These are phyloP conservation scores for Pavo muticus DNA, from an alignment of 2,113 vertebrate genomes.

Conservation along the genomic window DNA sequence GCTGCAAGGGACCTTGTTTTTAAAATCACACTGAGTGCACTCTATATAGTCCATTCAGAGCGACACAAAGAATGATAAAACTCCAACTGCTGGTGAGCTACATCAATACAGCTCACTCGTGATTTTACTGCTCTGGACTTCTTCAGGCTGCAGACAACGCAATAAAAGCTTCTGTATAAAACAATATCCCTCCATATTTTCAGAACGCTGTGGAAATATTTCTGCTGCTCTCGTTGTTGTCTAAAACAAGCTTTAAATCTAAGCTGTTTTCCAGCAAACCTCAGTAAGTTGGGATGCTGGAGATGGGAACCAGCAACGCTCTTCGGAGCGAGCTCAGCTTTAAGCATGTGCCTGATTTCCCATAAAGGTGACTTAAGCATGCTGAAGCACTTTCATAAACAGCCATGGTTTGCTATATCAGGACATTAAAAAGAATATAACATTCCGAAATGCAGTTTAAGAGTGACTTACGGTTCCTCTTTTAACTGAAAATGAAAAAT, in stretches of 20 bases:
- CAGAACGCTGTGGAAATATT: conserved; percentile 2
- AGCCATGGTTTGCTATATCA: neutral
- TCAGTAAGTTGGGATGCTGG: neutral
- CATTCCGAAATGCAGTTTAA: neutral
- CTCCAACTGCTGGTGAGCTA: neutral
- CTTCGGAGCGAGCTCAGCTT: neutral
- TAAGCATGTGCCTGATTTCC: neutral
- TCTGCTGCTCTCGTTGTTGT: neutral
- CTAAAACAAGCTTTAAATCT: neutral
- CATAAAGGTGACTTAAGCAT: conserved; percentile 26
- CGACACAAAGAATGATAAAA: conserved; percentile 15
- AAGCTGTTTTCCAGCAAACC: neutral
- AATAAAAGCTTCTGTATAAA: conserved; percentile 15
- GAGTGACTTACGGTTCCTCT: neutral
- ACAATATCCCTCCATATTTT: conserved; percentile 17
- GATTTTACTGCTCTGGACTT: neutral
- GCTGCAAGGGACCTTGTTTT: conserved; percentile 25
- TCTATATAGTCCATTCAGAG: neutral
- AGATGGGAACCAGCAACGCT: rapidly evolving
- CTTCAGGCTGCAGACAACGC: conserved; percentile 57
- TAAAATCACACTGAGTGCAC: neutral
- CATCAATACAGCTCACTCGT: neutral
- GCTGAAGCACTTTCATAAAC: neutral
- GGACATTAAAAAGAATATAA: neutral
- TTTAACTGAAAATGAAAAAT: conserved; percentile 15